A percentile compares a stretch with the other conserved stretches of the same genome.
Conservation (phyloP, 2,888 invertebrate genomes). For the Oxytorus armatus region DNA sequence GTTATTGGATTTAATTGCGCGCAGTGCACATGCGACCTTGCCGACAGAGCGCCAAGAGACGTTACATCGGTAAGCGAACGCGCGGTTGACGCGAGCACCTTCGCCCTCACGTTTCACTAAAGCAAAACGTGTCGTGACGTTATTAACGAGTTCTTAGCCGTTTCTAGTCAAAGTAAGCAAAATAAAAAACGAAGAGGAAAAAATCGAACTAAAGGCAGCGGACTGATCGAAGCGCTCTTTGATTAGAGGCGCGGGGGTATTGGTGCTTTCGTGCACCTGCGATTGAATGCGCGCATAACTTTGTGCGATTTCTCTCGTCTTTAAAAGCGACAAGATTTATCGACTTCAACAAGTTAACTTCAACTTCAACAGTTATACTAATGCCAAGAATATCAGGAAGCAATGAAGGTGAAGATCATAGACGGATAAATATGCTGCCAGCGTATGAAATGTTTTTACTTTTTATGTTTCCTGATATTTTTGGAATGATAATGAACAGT, state of each 20-base stretch:
- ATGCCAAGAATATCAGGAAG: too few species aligned
- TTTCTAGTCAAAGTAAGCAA: conserved; percentile 12
- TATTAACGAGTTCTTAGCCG: conserved; percentile 55
- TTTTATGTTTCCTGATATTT: too few species aligned
- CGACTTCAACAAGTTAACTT: too few species aligned
- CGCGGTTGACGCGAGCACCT: conserved; percentile 44
- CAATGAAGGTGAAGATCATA: too few species aligned
- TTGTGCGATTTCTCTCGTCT: conserved; percentile 45
- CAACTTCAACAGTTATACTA: too few species aligned
- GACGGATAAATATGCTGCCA: too few species aligned
- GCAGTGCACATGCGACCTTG: conserved; percentile 21
- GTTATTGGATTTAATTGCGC: conserved; percentile 57
- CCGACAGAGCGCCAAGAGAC: neutral
- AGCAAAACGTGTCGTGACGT: conserved; percentile 42
- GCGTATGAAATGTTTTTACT: too few species aligned
- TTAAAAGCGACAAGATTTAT: conserved; percentile 50
- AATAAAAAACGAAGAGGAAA: conserved; percentile 22
- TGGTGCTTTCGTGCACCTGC: conserved; percentile 54
- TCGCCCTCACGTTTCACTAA: conserved; percentile 49
- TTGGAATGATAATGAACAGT: too few species aligned
- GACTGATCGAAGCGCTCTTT: conserved; percentile 39
- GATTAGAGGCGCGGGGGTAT: conserved; percentile 38
- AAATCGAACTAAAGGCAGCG: conserved; percentile 3
- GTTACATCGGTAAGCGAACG: conserved; percentile 1
- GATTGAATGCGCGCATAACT: conserved; percentile 53